Evolutionary conservation across 1,140 invertebrate genomes (phyloP), one percentile per base, ranked within the genome.

Genomic region (Hylaeus anthracinus): DNA sequence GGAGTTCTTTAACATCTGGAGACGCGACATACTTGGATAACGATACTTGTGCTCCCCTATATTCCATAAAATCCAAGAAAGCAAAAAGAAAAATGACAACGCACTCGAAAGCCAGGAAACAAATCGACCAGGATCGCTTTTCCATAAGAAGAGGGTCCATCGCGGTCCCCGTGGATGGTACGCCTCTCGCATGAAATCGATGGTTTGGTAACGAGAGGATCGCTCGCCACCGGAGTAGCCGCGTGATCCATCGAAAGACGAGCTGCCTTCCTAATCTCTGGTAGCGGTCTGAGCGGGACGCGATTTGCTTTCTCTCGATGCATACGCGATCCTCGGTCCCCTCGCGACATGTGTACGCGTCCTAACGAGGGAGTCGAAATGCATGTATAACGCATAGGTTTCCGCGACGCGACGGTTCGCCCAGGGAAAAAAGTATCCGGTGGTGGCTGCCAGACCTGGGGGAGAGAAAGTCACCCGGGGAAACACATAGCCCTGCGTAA

Each of bases 401-500:
- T 4, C 3, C 55, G 41, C 51, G 26, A 39, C 77, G 61, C 51
- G 26, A 39, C 77, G 61, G 51, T 48, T 14, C n/a, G 41, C 60
- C 5, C 37, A 10, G 14, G 37, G 51, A 67, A 74, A 80, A 80
- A 74, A 39, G 61, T 51, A 26, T 41, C 53, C 39, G 60, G 9
- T 14, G 55, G 69, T 67, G 64, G 53, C 53, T 26, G 72, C 65
- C 8, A 58, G 26, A 1, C 41, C 39, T 58, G 67, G 48, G 80
- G 73, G 86, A 72, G 76, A 85, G 80, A 84, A 86, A 86, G 78
- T 85, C 78, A 75, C 74, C 69, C 72, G 79, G 66, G 74, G 79
- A 73, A 82, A 81, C 71, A 81, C 71, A 63, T 77, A 79, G 72
- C 74, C 81, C 84, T 86, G 90, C 89, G 88, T 89, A 90, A 92